Evolutionary conservation across 2,888 invertebrate genomes (phyloP).

Genomic region (Tortricodes alternella): DNA sequence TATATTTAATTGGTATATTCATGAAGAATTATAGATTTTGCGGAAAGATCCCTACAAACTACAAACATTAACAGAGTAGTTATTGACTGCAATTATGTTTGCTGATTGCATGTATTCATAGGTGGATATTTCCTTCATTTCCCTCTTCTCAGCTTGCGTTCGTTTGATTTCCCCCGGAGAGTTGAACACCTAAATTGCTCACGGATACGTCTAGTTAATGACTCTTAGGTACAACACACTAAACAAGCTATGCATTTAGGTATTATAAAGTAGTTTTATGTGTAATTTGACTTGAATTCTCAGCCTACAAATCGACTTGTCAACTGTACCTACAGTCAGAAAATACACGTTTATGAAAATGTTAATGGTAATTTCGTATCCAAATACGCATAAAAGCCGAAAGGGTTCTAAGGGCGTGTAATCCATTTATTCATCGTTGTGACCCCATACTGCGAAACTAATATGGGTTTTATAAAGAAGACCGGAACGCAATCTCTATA

Average conservation of each 20-base stretch:
- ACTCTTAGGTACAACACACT: too few relatives aligned
- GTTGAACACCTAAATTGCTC: constrained; percentile 22
- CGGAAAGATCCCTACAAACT: too few relatives aligned
- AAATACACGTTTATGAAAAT: not conserved
- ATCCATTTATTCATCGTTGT: constrained; percentile 22
- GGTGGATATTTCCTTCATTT: constrained; percentile 14
- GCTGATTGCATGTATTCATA: constrained; percentile 1
- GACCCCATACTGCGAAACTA: constrained; percentile 14
- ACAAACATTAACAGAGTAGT: not conserved
- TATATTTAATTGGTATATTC: too few relatives aligned
- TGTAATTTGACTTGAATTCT: too few relatives aligned
- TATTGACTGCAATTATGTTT: constrained; percentile 6
- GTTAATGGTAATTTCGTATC: not conserved
- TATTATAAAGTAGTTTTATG: too few relatives aligned
- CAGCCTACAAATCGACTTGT: too few relatives aligned
- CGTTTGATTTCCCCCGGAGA: constrained; percentile 16
- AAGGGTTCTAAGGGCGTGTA: constrained; percentile 5
- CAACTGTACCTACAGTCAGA: not conserved
- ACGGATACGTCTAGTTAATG: constrained; percentile 14
- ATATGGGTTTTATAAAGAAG: constrained; percentile 25
- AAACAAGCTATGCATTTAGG: too few relatives aligned
- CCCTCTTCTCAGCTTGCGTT: constrained; percentile 2
- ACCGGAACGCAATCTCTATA: constrained; percentile 12
- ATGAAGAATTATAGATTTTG: too few relatives aligned
- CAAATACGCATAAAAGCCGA: not conserved